phyloP scores from a whole-genome alignment of 2,888 invertebrate species.

The Ormyrus labotus region DNA sequence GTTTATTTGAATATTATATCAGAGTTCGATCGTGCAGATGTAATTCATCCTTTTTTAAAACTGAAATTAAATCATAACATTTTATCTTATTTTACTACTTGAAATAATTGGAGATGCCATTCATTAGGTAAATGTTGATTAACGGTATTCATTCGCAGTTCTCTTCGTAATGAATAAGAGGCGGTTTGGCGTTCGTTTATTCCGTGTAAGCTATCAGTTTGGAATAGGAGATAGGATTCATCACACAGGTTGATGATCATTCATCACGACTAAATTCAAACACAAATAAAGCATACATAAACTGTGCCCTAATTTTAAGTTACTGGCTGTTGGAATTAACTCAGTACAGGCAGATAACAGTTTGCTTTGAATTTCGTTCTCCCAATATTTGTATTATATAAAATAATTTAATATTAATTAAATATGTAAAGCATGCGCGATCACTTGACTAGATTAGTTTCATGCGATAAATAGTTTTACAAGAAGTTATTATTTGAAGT shows the following conservation, averaged over 20 bases:
- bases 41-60: no score
- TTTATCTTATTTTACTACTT: no score
- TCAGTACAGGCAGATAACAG: not conserved
- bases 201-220: conserved; percentile 4
- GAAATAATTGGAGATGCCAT: no score
- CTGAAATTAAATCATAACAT: no score
- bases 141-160: not conserved
- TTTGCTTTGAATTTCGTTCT: no score
- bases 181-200: not conserved
- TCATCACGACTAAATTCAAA: conserved; percentile 16
- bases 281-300: conserved; percentile 1
- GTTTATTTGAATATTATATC: no score
- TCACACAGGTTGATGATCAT: conserved; percentile 17
- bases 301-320: not conserved
- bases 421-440: not conserved
- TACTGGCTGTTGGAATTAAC: not conserved
- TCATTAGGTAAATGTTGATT: not conserved
- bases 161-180: conserved; percentile 7
- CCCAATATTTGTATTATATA: no score
- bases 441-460: not conserved
- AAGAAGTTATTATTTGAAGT: no score
- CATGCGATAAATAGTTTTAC: no score
- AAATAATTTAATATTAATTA: no score
- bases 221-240: conserved; percentile 23
- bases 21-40: no score